Conservation (phyloP, 2,113 vertebrate genomes). For the Gymnarchus niloticus region DNA sequence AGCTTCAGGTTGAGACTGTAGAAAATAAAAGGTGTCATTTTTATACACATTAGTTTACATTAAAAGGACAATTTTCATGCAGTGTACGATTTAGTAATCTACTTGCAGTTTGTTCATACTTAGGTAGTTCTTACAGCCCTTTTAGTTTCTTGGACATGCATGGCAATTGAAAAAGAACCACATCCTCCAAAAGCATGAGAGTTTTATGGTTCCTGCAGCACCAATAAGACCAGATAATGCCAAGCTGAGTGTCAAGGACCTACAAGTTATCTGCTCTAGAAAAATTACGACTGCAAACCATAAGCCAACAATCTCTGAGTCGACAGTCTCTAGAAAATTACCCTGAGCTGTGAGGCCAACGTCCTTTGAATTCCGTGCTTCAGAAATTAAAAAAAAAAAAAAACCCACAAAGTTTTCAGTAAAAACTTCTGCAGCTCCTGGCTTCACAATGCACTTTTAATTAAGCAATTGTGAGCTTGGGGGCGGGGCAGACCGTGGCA, state of each 20-base stretch:
- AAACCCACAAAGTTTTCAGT: background rate
- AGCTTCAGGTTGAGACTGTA: background rate
- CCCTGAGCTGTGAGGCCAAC: background rate
- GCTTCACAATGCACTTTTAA: constrained; percentile 16
- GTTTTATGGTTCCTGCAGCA: background rate
- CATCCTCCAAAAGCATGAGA: background rate
- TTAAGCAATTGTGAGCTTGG: constrained; percentile 19
- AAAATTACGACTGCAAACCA: background rate
- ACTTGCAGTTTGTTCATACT: background rate
- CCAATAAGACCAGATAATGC: background rate
- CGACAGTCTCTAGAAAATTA: background rate
- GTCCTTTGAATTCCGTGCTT: background rate
- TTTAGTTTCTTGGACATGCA: background rate
- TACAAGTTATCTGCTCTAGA: background rate
- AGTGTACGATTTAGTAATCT: background rate
- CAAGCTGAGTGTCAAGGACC: background rate
- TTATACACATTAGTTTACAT: background rate
- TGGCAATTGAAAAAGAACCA: background rate
- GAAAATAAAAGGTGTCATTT: background rate
- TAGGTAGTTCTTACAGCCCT: background rate
- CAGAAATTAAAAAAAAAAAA: background rate
- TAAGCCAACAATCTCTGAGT: background rate
- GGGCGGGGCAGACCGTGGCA: constrained; percentile 14
- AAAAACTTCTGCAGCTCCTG: constrained; percentile 9
- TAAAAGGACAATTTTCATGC: background rate